phyloP scores from a whole-genome alignment of 2,888 invertebrate species.

The Dolichopus griseipennis region DNA sequence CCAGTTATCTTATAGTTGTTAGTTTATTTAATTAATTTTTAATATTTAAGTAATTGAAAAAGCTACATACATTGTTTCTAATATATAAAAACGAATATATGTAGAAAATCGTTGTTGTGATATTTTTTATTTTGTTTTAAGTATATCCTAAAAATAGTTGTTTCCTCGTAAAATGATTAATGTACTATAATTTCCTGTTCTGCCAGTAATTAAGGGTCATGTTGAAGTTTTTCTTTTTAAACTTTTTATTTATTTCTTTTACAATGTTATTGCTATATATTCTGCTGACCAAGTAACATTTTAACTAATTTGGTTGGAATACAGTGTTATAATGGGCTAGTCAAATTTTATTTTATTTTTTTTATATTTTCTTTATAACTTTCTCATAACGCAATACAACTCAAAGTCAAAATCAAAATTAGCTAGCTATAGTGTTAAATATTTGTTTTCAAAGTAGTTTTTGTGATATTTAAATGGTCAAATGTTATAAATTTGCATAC shows the following conservation, averaged over 20 bases:
- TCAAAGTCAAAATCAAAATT: too few relatives aligned
- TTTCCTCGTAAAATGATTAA: conserved; percentile 1
- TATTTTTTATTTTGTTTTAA: too few relatives aligned
- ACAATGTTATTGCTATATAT: not conserved
- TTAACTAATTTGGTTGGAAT: too few relatives aligned
- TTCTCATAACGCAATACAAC: not conserved
- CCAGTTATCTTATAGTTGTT: too few relatives aligned
- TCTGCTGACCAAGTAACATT: not conserved
- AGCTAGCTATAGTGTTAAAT: too few relatives aligned
- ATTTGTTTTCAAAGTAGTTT: too few relatives aligned
- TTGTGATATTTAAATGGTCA: not conserved
- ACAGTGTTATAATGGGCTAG: not conserved
- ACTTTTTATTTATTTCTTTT: too few relatives aligned
- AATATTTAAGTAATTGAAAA: too few relatives aligned
- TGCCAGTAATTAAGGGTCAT: not conserved
- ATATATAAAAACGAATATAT: too few relatives aligned
- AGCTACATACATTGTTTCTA: too few relatives aligned
- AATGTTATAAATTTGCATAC: not conserved
- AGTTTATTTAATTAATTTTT: too few relatives aligned
- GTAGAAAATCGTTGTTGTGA: not conserved
- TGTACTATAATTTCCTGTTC: not conserved
- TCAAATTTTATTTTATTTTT: not conserved
- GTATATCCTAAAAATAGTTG: not conserved
- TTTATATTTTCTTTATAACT: not conserved
- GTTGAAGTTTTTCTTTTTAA: too few relatives aligned